Conservation (phyloP, 2,113 vertebrate species). For the Garra rufa region DNA sequence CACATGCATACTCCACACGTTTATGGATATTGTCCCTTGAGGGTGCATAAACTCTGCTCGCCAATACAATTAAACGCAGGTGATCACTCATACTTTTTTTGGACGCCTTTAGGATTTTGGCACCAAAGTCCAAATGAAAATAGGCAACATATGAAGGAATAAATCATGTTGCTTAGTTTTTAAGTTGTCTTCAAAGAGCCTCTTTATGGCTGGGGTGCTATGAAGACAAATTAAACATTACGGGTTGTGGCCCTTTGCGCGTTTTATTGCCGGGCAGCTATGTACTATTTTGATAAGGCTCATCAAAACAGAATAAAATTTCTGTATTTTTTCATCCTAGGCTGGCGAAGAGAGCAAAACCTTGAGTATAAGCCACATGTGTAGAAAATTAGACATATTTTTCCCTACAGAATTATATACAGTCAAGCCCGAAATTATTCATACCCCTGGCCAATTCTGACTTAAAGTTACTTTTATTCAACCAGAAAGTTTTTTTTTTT, state of each 20-base stretch:
- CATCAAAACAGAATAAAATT: neutral
- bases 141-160: conserved; percentile 73
- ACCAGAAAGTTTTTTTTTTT: no score
- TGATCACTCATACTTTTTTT: conserved; percentile 71
- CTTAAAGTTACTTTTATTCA: no score
- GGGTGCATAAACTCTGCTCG: conserved; percentile 46
- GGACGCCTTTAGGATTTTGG: conserved; percentile 48
- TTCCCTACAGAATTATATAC: no score
- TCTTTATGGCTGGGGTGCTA: conserved; percentile 44
- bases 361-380: neutral
- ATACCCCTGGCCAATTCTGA: no score
- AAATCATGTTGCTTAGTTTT: conserved; percentile 65
- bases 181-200: conserved; percentile 62
- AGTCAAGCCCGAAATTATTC: no score
- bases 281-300: conserved; percentile 18
- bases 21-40: conserved; percentile 59
- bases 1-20: conserved; percentile 67
- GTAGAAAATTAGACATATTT: neutral
- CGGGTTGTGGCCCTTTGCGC: conserved; percentile 26
- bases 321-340: neutral
- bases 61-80: conserved; percentile 76
- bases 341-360: neutral
- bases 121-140: conserved; percentile 60
- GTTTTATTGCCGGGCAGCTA: conserved; percentile 32
- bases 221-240: conserved; percentile 57